phyloP scores from a whole-genome alignment of 1,140 invertebrate genomes.

The Dendrolimus punctatus region DNA sequence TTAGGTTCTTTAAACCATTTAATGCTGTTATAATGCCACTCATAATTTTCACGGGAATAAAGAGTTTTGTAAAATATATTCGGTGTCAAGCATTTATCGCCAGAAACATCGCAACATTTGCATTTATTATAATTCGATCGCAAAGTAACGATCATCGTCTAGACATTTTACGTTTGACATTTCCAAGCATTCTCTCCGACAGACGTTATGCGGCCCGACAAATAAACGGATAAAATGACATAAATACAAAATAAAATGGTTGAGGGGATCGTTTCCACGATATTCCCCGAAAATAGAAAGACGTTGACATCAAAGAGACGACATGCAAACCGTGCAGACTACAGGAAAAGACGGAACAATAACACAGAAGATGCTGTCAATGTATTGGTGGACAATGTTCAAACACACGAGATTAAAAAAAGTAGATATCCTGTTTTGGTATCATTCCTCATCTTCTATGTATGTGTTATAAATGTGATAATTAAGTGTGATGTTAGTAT shows the following conservation, averaged over 20 bases:
- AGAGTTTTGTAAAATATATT: too few species aligned
- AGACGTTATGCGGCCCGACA: conserved; percentile 16
- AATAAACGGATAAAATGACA: conserved; percentile 45
- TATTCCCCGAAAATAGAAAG: conserved; percentile 35
- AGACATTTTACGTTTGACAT: background rate
- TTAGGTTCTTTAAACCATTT: too few species aligned
- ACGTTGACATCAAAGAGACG: conserved; percentile 25
- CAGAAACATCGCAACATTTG: too few species aligned
- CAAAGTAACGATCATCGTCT: conserved; percentile 22
- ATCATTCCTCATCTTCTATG: conserved; percentile 43
- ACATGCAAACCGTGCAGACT: conserved; percentile 33
- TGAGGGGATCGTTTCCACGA: conserved; percentile 57
- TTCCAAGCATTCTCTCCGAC: background rate
- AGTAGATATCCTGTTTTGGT: conserved; percentile 25
- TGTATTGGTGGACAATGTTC: conserved; percentile 50
- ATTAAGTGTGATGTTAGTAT: conserved; percentile 62
- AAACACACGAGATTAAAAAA: conserved; percentile 59
- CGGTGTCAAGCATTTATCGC: too few species aligned
- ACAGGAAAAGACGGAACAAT: conserved; percentile 29
- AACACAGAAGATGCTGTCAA: conserved; percentile 23
- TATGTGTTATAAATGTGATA: conserved; percentile 62
- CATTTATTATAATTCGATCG: background rate
- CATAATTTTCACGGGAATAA: too few species aligned
- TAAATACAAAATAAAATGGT: conserved; percentile 50
- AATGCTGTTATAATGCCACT: too few species aligned